These are phyloP conservation scores for Papilio aristodemus DNA, from an alignment of 1,140 invertebrate species.

Conservation along the genomic window DNA sequence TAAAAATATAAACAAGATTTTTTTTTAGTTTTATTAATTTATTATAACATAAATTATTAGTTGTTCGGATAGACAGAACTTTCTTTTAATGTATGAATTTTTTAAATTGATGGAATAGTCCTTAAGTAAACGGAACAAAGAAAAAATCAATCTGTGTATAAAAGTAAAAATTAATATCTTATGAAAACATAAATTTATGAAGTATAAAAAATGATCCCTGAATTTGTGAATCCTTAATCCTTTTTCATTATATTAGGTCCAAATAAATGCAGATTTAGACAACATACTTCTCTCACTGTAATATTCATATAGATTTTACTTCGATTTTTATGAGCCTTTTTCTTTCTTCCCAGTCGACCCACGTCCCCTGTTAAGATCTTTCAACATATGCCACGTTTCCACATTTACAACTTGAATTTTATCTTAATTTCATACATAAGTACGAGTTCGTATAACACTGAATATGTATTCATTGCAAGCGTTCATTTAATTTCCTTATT, in stretches of 20 bases:
- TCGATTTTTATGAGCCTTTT: conserved; percentile 4
- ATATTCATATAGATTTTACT: conserved; percentile 1
- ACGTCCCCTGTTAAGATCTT: neutral
- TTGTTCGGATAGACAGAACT: no score
- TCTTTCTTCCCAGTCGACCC: conserved; percentile 6
- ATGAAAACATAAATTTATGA: no score
- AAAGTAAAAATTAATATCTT: no score
- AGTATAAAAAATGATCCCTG: no score
- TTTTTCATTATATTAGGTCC: no score
- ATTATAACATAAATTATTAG: neutral
- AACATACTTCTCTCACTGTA: neutral
- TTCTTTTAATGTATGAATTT: no score
- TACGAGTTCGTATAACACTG: neutral
- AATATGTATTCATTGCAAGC: no score
- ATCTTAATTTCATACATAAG: neutral
- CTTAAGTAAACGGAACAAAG: no score
- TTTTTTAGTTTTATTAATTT: neutral
- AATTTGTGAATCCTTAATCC: no score
- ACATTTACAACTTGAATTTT: neutral
- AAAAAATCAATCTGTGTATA: no score
- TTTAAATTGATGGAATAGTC: no score
- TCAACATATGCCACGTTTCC: neutral
- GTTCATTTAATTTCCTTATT: no score
- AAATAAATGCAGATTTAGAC: neutral
- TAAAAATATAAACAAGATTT: conserved; percentile 9